Conservation (phyloP, 2,888 invertebrate genomes). For the Aromia moschata region DNA sequence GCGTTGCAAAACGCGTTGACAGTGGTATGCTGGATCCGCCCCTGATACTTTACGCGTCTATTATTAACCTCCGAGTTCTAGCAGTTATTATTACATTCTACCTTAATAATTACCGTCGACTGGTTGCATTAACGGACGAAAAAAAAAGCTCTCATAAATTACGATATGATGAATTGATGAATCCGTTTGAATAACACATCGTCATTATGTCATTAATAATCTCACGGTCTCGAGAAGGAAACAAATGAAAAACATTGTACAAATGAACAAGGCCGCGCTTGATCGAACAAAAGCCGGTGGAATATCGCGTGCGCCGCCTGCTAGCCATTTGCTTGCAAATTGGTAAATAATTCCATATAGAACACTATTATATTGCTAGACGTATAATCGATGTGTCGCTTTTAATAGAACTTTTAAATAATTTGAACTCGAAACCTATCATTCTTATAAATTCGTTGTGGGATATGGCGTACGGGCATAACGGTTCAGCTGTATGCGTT, state of each 20-base stretch:
- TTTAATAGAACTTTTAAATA: conserved; percentile 8
- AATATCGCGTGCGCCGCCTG: conserved; percentile 14
- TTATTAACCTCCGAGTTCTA: no score
- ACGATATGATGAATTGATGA: no score
- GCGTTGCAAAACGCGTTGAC: no score
- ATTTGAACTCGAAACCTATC: conserved; percentile 10
- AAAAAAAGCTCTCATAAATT: no score
- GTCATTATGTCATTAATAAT: conserved; percentile 9
- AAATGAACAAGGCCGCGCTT: conserved; percentile 1
- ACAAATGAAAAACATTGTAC: conserved; percentile 6
- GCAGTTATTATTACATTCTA: no score
- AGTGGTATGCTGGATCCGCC: no score
- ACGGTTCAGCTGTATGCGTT: no score
- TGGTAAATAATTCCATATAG: conserved; percentile 15
- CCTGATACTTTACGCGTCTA: no score
- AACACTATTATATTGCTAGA: conserved; percentile 7
- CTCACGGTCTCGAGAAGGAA: neutral
- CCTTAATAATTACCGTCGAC: no score
- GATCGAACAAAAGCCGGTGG: conserved; percentile 6
- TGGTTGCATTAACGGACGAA: no score
- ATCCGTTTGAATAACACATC: no score
- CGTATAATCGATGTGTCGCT: conserved; percentile 7
- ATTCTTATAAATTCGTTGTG: conserved; percentile 21
- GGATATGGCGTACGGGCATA: no score
- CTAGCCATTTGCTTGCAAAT: conserved; percentile 17